phyloP scores from a whole-genome alignment of 2,797 vertebrate species.

The Tiaroga cobitis region DNA sequence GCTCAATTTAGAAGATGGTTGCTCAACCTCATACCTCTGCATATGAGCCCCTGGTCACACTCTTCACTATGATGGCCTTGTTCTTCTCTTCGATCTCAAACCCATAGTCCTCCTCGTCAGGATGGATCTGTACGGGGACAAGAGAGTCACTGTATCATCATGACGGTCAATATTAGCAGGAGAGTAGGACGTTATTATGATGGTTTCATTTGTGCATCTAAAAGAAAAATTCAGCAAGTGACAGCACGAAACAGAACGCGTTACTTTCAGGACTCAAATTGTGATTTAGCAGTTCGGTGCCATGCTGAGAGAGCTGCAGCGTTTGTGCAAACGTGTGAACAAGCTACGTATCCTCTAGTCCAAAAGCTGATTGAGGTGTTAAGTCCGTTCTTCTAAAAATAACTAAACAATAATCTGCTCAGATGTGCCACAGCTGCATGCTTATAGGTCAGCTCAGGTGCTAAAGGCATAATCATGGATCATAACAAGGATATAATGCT shows the following conservation, averaged over 20 bases:
- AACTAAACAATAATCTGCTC: not conserved
- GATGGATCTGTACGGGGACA: slow-evolving; percentile 82
- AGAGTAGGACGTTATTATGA: not conserved
- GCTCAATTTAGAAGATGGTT: not conserved
- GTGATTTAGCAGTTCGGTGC: not conserved
- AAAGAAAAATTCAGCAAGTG: not conserved
- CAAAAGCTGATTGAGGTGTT: not conserved
- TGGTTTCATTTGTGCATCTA: not conserved
- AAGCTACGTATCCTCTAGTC: not conserved
- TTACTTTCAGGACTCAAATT: slow-evolving; percentile 1
- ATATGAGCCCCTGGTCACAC: slow-evolving; percentile 89
- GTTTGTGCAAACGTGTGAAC: slow-evolving; percentile 20
- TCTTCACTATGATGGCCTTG: slow-evolving; percentile 92
- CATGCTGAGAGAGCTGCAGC: not conserved
- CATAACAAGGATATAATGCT: slow-evolving; percentile 55
- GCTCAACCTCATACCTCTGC: slow-evolving; percentile 85
- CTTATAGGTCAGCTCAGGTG: not conserved
- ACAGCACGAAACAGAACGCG: not conserved
- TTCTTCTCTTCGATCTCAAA: slow-evolving; percentile 98
- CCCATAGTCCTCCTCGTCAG: slow-evolving; percentile 95
- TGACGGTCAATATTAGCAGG: not conserved
- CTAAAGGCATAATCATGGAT: not conserved
- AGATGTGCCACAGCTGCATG: not conserved
- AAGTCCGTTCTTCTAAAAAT: slow-evolving; percentile 9
- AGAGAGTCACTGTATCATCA: slow-evolving; percentile 6